Percentiles rank a stretch among this genome's conserved stretches.
Evolutionary conservation across 2,113 vertebrate species (phyloP).

Genomic region (Centropristis striata): DNA sequence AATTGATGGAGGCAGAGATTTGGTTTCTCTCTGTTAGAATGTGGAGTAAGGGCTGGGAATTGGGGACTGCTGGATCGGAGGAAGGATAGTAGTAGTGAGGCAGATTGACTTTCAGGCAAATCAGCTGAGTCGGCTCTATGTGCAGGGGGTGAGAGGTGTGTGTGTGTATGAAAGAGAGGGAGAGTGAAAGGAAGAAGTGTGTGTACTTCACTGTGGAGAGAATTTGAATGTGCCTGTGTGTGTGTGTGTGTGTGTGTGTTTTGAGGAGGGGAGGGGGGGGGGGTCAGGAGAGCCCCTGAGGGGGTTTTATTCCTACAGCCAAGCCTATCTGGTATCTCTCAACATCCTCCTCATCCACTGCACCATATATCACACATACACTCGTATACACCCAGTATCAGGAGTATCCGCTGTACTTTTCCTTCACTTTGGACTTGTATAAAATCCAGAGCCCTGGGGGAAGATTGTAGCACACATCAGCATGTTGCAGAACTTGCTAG

Average conservation of each 20-base stretch:
- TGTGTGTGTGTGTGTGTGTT: conserved; percentile 8
- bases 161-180: conserved; percentile 35
- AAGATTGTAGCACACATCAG: conserved; percentile 78
- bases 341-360: conserved; percentile 70
- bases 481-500: conserved; percentile 78
- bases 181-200: conserved; percentile 51
- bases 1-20: conserved; percentile 51
- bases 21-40: conserved; percentile 53
- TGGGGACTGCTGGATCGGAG: conserved; percentile 56
- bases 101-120: conserved; percentile 81
- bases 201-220: conserved; percentile 45
- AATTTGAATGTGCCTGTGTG: conserved; percentile 50
- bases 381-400: conserved; percentile 50
- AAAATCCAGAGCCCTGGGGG: conserved; percentile 63
- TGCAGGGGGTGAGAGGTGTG: conserved; percentile 46
- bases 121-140: conserved; percentile 76
- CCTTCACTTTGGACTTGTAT: conserved; percentile 68
- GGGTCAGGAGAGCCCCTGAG: conserved; percentile 68
- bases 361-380: conserved; percentile 66
- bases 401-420: conserved; percentile 65
- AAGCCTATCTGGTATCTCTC: conserved; percentile 78
- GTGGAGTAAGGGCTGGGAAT: conserved; percentile 63
- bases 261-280: conserved; percentile 57
- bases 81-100: conserved; percentile 68
- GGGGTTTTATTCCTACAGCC: conserved; percentile 71